These are phyloP conservation scores for Blera fallax DNA, from an alignment of 2,888 invertebrate genomes.

Conservation along the genomic window DNA sequence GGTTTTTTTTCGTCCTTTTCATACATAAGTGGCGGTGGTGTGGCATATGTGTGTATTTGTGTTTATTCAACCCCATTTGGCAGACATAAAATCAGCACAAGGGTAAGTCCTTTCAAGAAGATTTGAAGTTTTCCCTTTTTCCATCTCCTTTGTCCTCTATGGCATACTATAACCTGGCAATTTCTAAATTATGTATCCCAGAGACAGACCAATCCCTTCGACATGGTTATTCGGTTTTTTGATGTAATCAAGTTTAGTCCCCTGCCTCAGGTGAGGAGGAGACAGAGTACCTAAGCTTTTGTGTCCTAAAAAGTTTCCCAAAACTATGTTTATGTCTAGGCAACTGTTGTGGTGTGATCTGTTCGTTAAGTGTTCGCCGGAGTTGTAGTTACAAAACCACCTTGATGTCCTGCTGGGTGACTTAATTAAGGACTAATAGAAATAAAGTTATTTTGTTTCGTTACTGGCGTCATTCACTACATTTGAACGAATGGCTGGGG, in stretches of 20 bases:
- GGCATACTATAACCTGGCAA: neutral
- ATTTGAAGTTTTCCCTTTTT: slow-evolving; percentile 35
- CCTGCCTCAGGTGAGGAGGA: slow-evolving; percentile 11
- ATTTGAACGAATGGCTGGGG: neutral
- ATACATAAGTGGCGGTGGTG: slow-evolving; percentile 9
- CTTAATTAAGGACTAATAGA: slow-evolving; percentile 17
- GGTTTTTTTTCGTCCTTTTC: slow-evolving; percentile 1
- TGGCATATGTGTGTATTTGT: slow-evolving; percentile 26
- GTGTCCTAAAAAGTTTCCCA: neutral
- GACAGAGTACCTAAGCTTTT: slow-evolving; percentile 34
- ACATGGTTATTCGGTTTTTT: neutral
- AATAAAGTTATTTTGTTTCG: neutral
- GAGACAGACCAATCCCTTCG: neutral
- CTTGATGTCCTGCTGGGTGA: neutral
- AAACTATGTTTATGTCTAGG: slow-evolving; percentile 25
- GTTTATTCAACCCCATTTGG: slow-evolving; percentile 45
- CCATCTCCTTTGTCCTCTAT: neutral
- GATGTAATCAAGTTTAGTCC: slow-evolving; percentile 31
- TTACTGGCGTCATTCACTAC: neutral
- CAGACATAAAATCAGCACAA: slow-evolving; percentile 46
- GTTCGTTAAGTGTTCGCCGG: neutral
- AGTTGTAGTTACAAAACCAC: neutral
- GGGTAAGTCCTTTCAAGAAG: slow-evolving; percentile 48
- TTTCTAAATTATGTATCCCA: neutral
- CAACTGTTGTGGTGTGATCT: slow-evolving; percentile 16